phyloP scores from a whole-genome alignment of 2,113 vertebrate species.

The Formicarius rufipectus region DNA sequence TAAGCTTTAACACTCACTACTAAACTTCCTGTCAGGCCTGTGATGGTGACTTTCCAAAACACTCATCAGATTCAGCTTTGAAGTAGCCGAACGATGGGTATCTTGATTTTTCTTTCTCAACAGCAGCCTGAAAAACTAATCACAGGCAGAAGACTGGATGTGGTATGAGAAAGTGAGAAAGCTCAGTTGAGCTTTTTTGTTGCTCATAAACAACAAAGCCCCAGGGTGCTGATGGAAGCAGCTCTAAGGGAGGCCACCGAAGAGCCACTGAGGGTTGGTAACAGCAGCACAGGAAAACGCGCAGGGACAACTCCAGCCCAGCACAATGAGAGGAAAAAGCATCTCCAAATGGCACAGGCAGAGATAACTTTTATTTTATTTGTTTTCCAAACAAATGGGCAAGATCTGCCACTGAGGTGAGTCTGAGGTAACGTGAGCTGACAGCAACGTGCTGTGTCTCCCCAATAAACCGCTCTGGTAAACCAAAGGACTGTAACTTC shows the following conservation, averaged over 20 bases:
- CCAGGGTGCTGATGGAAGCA: background rate
- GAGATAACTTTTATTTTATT: background rate
- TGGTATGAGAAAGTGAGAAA: background rate
- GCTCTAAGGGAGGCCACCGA: too few relatives aligned
- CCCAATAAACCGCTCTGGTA: background rate
- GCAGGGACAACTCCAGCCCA: rapidly evolving
- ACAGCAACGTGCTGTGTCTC: rapidly evolving
- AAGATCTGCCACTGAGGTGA: too few relatives aligned
- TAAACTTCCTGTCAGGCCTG: background rate
- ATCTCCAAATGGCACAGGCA: background rate
- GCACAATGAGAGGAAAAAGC: background rate
- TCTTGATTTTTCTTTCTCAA: background rate
- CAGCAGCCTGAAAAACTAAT: background rate
- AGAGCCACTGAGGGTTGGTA: background rate
- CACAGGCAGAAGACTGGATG: background rate
- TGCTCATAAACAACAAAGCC: background rate
- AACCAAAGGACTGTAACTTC: background rate
- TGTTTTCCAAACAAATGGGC: background rate
- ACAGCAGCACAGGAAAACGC: background rate
- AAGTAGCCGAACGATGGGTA: background rate
- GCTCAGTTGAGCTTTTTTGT: background rate
- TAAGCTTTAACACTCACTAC: background rate
- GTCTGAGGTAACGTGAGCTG: background rate
- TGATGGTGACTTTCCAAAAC: background rate
- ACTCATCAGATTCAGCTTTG: background rate